Conservation (phyloP, 2,888 invertebrate genomes). For the Cactoblastis cactorum region DNA sequence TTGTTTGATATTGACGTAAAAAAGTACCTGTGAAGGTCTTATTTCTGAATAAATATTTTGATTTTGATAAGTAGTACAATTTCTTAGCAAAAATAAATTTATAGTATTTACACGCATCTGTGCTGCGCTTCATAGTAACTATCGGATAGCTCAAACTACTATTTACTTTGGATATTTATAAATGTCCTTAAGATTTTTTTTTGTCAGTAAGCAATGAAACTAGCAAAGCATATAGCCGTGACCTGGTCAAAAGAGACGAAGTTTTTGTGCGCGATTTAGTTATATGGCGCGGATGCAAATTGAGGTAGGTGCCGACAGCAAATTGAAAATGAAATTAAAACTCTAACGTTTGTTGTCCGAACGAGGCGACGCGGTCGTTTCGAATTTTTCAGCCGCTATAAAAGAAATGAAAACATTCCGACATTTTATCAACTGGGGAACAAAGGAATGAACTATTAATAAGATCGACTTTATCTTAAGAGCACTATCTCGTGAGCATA, state of each 20-base stretch:
- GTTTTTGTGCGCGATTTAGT: constrained; percentile 23
- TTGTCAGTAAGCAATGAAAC: neutral
- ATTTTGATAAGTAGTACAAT: no score
- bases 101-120: no score
- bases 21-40: no score
- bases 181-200: neutral
- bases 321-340: constrained; percentile 51
- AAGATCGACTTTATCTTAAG: constrained; percentile 32
- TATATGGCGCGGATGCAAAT: constrained; percentile 29
- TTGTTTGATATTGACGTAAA: no score
- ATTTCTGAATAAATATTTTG: no score
- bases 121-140: no score
- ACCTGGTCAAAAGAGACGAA: constrained; percentile 11
- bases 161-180: no score
- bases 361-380: constrained; percentile 30
- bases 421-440: constrained; percentile 35
- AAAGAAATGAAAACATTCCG: constrained; percentile 40
- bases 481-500: constrained; percentile 10
- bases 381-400: constrained; percentile 31
- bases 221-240: neutral
- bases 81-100: no score
- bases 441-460: constrained; percentile 32
- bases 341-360: constrained; percentile 35
- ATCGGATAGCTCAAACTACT: no score
- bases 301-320: constrained; percentile 30